phyloP scores from a whole-genome alignment of 1,140 invertebrate genomes.

The Diachasma alloeum region DNA sequence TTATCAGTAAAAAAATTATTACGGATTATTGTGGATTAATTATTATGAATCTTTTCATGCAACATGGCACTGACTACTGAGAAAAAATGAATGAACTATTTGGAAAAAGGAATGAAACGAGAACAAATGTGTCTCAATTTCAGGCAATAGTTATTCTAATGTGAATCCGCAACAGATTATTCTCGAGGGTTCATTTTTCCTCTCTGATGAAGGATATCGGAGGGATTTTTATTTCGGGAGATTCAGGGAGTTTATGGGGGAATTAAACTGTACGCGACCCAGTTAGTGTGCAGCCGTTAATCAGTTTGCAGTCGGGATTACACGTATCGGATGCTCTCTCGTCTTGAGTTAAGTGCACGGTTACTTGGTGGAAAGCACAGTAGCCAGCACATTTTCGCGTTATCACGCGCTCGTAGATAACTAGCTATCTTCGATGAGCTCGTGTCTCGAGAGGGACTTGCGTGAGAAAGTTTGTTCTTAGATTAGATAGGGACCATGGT shows the following conservation, averaged over 20 bases:
- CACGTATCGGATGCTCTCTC: slow-evolving; percentile 27
- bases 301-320: slow-evolving; percentile 40
- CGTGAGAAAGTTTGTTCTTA: slow-evolving; percentile 38
- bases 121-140: no score
- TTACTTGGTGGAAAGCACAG: slow-evolving; percentile 3
- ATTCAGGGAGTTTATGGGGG: not conserved
- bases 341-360: not conserved
- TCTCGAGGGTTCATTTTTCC: no score
- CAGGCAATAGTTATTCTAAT: no score
- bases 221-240: no score
- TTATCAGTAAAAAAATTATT: no score
- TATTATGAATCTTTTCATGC: no score
- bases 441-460: slow-evolving; percentile 26
- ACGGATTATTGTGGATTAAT: no score
- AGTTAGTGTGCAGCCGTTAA: slow-evolving; percentile 41
- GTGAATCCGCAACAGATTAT: no score
- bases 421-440: slow-evolving; percentile 2
- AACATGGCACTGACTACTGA: no score
- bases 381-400: slow-evolving; percentile 14
- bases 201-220: no score
- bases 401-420: slow-evolving; percentile 9
- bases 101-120: no score
- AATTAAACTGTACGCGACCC: slow-evolving; percentile 37
- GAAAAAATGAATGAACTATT: no score
- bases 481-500: not conserved